phyloP scores from a whole-genome alignment of 2,888 invertebrate species.

The Chrysomela aeneicollis region DNA sequence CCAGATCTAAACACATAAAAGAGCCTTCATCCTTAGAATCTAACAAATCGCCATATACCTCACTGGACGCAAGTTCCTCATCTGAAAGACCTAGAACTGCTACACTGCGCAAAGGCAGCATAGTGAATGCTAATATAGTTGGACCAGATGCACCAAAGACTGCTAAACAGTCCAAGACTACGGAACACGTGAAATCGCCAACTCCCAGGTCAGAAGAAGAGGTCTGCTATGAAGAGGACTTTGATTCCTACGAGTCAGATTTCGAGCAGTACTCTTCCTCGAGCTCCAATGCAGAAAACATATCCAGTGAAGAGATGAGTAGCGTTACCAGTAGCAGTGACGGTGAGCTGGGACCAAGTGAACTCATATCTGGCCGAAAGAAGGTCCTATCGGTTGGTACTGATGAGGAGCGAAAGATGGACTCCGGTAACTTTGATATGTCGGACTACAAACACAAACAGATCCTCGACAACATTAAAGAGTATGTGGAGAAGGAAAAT shows the following conservation, averaged over 20 bases:
- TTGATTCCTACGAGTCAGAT: slow-evolving; percentile 68
- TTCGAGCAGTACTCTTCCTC: slow-evolving; percentile 61
- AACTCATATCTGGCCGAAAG: slow-evolving; percentile 23
- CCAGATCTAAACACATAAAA: not conserved
- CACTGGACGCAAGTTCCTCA: slow-evolving; percentile 45
- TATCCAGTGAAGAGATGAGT: slow-evolving; percentile 41
- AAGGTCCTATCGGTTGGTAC: slow-evolving; percentile 45
- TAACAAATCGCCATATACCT: slow-evolving; percentile 33
- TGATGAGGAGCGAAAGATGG: slow-evolving; percentile 66
- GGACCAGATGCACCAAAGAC: slow-evolving; percentile 52
- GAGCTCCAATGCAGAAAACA: slow-evolving; percentile 35
- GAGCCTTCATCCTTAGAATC: slow-evolving; percentile 14
- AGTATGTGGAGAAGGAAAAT: slow-evolving; percentile 59
- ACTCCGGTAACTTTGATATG: slow-evolving; percentile 69
- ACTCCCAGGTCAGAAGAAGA: slow-evolving; percentile 24
- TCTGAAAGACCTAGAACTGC: slow-evolving; percentile 59
- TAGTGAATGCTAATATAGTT: slow-evolving; percentile 55
- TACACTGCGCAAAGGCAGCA: slow-evolving; percentile 56
- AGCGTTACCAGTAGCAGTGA: slow-evolving; percentile 43
- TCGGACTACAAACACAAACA: slow-evolving; percentile 54
- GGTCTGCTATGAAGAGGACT: slow-evolving; percentile 64
- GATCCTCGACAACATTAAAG: slow-evolving; percentile 59
- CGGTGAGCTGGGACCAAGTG: slow-evolving; percentile 22
- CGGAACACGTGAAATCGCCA: slow-evolving; percentile 10
- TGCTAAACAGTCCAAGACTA: not conserved